Conservation (phyloP, 2,888 invertebrate species). For the Galerucella pusilla region DNA sequence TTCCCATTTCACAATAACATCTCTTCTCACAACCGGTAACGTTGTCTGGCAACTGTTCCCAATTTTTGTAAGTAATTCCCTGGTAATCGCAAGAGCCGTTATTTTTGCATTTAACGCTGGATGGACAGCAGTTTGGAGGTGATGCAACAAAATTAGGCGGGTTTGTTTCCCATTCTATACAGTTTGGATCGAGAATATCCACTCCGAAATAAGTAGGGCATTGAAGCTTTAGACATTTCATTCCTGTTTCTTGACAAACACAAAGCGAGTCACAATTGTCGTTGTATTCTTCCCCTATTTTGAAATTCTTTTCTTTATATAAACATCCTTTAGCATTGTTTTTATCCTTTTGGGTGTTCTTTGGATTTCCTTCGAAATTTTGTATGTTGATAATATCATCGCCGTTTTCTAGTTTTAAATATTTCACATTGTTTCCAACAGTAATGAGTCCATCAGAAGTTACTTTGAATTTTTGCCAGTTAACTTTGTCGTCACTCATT, state of each 20-base stretch:
- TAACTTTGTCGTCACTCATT: conserved; percentile 63
- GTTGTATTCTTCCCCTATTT: conserved; percentile 78
- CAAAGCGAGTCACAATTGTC: conserved; percentile 86
- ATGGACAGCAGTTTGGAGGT: conserved; percentile 85
- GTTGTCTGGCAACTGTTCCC: conserved; percentile 83
- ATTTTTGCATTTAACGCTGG: conserved; percentile 80
- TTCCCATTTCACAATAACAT: conserved; percentile 90
- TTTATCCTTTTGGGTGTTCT: conserved; percentile 44
- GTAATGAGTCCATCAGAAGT: conserved; percentile 57
- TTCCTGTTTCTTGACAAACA: conserved; percentile 76
- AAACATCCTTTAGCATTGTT: conserved; percentile 53
- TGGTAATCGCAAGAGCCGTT: conserved; percentile 86
- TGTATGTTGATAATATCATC: conserved; percentile 58
- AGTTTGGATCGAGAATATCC: conserved; percentile 86
- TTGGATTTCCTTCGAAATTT: conserved; percentile 37
- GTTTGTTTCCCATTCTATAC: conserved; percentile 87
- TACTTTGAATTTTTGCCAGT: conserved; percentile 65
- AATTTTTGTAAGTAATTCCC: conserved; percentile 76
- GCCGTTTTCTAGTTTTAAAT: conserved; percentile 58
- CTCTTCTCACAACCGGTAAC: conserved; percentile 86
- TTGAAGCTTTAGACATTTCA: conserved; percentile 82
- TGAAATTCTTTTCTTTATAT: conserved; percentile 58
- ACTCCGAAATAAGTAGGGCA: conserved; percentile 87
- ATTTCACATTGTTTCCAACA: conserved; percentile 54
- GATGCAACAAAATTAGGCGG: conserved; percentile 76